Evolutionary conservation across 2,888 invertebrate species (phyloP).

Genomic region (Chaitophorus viminalis): DNA sequence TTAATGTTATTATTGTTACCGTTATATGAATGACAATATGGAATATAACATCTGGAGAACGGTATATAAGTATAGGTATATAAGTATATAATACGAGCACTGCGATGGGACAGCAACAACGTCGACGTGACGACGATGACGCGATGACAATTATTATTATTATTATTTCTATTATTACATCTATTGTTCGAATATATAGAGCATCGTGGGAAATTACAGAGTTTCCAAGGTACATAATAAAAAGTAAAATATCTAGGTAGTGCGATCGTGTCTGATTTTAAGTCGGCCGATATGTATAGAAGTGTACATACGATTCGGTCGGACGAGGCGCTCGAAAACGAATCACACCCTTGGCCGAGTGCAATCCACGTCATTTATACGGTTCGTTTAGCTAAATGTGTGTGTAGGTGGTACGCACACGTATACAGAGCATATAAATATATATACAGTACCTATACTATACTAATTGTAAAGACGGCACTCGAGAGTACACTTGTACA

Average conservation of each 20-base stretch:
- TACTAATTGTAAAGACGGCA: too few species aligned
- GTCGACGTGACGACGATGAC: too few species aligned
- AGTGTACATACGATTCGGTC: background rate
- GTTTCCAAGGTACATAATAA: background rate
- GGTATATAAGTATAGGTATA: too few species aligned
- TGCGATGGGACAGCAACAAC: too few species aligned
- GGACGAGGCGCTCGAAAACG: background rate
- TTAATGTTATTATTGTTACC: too few species aligned
- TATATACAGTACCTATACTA: too few species aligned
- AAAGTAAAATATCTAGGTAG: background rate
- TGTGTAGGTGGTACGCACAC: background rate
- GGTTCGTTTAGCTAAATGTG: constrained; percentile 24
- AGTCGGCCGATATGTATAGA: background rate
- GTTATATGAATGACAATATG: too few species aligned
- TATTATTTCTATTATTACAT: background rate
- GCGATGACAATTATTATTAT: background rate
- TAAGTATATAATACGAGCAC: too few species aligned
- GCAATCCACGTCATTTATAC: background rate
- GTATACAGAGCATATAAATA: background rate
- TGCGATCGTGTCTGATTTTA: background rate
- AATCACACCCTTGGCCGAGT: constrained; percentile 9
- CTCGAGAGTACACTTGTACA: too few species aligned
- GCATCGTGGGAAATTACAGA: background rate
- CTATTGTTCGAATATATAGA: background rate
- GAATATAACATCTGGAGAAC: too few species aligned